Evolutionary conservation across 2,888 invertebrate genomes (phyloP), one percentile per base, ranked within the genome.

Genomic region (Drymonia ruficornis): DNA sequence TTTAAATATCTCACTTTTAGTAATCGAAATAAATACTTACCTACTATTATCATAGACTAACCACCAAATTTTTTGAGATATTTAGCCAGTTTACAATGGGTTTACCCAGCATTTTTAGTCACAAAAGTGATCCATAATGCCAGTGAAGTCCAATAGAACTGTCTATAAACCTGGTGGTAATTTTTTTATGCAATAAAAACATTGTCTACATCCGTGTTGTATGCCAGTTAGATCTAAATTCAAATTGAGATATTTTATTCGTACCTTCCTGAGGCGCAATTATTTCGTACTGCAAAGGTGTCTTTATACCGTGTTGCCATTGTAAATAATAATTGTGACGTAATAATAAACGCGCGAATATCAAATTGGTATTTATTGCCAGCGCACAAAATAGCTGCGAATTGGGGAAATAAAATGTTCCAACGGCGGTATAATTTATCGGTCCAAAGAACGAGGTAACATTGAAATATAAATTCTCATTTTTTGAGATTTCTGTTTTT

Each of bases 341-440:
- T 50, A 59, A 60, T 50, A 57, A 40, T 50, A n/a, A n/a, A 40
- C 47, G 53, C 38, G 46, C 47, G 61, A 56, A 48, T 51, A 46
- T 19, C 49, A 64, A 65, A 69, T 61, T 66, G 53, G 44, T 58
- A 66, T 70, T 68, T 70, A 70, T 70, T 55, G 44, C 43, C 28
- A 45, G 28, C 54, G 47, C 52, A 53, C 51, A 60, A 67, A 64
- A 43, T 55, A 60, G 44, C 52, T 53, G 53, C 15, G 53, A 53
- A 64, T 55, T 31, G 53, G 40, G 50, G 49, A 57, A 61, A 67
- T 52, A 61, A 55, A 64, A 67, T 65, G 62, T 19, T 19, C 43
- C 53, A 52, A 56, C 56, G 51, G 56, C 13, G 49, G 19, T 23
- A 36, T 55, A 65, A 70, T 69, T 65, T 67, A 70, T 60, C 23